phyloP scores from a whole-genome alignment of 2,113 vertebrate species.

The Macrotis lagotis region DNA sequence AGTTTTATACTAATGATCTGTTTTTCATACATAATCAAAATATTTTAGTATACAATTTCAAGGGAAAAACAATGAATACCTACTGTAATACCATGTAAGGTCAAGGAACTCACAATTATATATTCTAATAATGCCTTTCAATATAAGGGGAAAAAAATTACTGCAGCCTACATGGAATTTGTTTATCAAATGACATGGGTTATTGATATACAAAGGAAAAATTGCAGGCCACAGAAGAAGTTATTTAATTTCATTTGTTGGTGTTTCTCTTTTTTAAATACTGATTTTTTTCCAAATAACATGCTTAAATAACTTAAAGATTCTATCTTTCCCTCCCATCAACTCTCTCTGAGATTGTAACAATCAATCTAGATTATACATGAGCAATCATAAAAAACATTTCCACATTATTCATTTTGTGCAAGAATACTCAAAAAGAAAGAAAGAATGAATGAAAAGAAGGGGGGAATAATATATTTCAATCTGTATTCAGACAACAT shows the following conservation, averaged over 20 bases:
- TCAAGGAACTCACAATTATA: neutral
- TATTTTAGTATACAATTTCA: neutral
- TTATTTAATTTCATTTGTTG: constrained; percentile 33
- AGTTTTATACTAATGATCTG: constrained; percentile 34
- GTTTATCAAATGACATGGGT: neutral
- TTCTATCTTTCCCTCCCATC: neutral
- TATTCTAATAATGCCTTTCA: neutral
- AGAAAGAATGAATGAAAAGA: no score
- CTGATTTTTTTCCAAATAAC: constrained; percentile 42
- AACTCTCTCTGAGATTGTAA: no score
- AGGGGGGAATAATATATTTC: no score
- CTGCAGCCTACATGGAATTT: neutral
- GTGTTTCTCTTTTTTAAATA: constrained; percentile 25
- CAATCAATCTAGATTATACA: no score
- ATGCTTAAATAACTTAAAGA: constrained; percentile 58
- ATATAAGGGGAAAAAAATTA: constrained; percentile 21
- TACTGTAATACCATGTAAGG: neutral
- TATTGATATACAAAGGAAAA: neutral
- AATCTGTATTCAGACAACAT: no score
- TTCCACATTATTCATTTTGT: no score
- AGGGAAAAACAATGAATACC: constrained; percentile 29
- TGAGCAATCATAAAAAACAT: no score
- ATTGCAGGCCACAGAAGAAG: neutral
- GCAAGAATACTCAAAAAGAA: no score
- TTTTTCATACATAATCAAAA: constrained; percentile 46